Evolutionary conservation across 2,888 invertebrate species (phyloP).

Genomic region (Nysson spinosus): DNA sequence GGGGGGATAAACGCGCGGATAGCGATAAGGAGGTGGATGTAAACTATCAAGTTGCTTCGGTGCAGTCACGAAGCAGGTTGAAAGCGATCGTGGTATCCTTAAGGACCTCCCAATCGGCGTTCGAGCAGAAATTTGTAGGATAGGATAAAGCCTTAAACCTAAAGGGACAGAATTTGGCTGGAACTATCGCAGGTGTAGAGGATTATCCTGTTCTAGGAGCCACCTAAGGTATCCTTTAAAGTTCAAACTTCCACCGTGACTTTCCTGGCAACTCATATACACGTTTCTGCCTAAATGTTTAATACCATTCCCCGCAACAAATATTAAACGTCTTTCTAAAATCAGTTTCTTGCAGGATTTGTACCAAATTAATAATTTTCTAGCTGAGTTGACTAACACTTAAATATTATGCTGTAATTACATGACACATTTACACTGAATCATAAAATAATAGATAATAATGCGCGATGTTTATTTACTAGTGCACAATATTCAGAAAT

Average conservation of each 20-base stretch:
- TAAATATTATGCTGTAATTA: too few relatives aligned
- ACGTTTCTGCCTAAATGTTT: too few relatives aligned
- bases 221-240: constrained; percentile 34
- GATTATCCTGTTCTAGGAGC: constrained; percentile 34
- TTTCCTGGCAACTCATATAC: too few relatives aligned
- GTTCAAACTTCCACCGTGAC: constrained; percentile 26
- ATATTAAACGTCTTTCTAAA: too few relatives aligned
- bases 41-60: constrained; percentile 33
- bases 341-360: too few relatives aligned
- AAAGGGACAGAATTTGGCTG: constrained; percentile 37
- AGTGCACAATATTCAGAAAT: too few relatives aligned
- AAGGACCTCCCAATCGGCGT: constrained; percentile 45
- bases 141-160: constrained; percentile 45
- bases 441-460: too few relatives aligned
- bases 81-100: constrained; percentile 51
- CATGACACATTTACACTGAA: too few relatives aligned
- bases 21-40: constrained; percentile 27
- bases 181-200: constrained; percentile 52
- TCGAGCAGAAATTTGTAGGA: constrained; percentile 49
- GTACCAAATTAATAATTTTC: too few relatives aligned
- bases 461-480: too few relatives aligned
- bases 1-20: background rate
- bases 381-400: too few relatives aligned
- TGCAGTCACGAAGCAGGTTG: constrained; percentile 21
- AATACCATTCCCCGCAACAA: too few relatives aligned